Base-by-base conservation (phyloP, 2,888 invertebrate species). In the Physocephala rufipes region DNA sequence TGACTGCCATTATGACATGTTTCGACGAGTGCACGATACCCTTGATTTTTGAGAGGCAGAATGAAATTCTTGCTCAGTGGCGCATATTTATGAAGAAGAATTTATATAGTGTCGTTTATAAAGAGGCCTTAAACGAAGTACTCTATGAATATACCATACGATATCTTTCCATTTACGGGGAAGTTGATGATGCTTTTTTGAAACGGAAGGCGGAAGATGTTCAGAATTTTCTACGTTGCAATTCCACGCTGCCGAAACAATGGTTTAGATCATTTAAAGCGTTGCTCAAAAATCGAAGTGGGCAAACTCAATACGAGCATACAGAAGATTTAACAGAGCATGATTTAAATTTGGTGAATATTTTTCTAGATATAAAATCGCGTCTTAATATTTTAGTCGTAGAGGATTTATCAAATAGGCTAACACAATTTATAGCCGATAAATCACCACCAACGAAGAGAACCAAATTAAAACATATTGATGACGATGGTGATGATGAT, bases 1-100 rank as follows among this genome's bases (percentile, higher is more conserved):
- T 75, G 1, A 19, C 15, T n/a, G n/a, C 13, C 4, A 76, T 77
- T 43, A 77, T 76, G 77, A 68, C 70, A 2, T 72, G 75, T 51
- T 62, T 19, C 12, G 66, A 24, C 24, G 58, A 72, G 28, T 13
- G 13, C 19, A n/a, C 21, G 5, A 62, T 67, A 43, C 45, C 19
- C 30, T 21, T 45, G 21, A 55, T 16, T 30, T 63, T 67, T 5
- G 43, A 55, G 21, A 55, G 49, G 3, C 58, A 21, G 26, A 19
- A 3, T 1, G n/a, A 16, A 2, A 70, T 70, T 19, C 51, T 73
- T 9, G 28, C 30, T 1, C 43, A 66, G 28, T 73, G 73, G 73
- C 26, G 21, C 1, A 1, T 36, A 2, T 71, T 71, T 28, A 26
- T 58, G 15, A 19, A 19, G 1, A 3, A 59, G 7, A 15, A 58